Percentiles rank a stretch among this genome's conserved stretches.
These are phyloP conservation scores for Epistrophe grossulariae DNA, from an alignment of 2,888 invertebrate genomes.

Conservation along the genomic window DNA sequence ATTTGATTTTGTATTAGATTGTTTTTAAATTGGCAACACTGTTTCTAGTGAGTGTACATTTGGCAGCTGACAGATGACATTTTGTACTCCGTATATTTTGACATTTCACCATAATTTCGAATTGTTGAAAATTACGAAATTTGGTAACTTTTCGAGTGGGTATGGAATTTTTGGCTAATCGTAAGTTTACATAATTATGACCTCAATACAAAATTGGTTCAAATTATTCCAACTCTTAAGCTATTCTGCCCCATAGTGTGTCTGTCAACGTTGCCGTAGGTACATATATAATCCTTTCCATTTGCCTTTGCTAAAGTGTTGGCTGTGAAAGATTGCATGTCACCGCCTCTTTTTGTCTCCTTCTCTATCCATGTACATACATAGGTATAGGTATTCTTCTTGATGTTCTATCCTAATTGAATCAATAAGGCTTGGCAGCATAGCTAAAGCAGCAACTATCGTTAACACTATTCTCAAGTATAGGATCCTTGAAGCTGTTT, in stretches of 20 bases:
- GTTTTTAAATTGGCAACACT: too few species aligned
- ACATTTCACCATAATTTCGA: too few species aligned
- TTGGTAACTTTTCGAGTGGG: too few species aligned
- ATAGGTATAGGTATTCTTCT: background rate
- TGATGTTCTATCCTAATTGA: conserved; percentile 45
- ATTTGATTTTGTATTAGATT: too few species aligned
- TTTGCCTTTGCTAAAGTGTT: conserved; percentile 7
- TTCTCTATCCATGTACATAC: background rate
- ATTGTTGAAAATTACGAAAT: too few species aligned
- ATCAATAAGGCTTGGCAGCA: conserved; percentile 62
- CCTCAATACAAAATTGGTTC: too few species aligned
- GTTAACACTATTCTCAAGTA: conserved; percentile 53
- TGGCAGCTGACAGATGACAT: too few species aligned
- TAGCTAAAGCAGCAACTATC: conserved; percentile 57
- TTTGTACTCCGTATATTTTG: too few species aligned
- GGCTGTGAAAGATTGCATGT: conserved; percentile 29
- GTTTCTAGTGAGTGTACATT: too few species aligned
- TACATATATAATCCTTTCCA: conserved; percentile 22
- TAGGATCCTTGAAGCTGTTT: conserved; percentile 49
- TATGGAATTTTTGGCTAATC: too few species aligned
- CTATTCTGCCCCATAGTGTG: background rate
- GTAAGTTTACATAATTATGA: too few species aligned
- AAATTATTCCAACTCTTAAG: background rate
- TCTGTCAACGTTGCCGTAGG: background rate
- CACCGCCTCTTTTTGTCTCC: conserved; percentile 22